These are phyloP conservation scores for Gymnorhina tibicen DNA, from an alignment of 2,113 vertebrate species.

Conservation along the genomic window DNA sequence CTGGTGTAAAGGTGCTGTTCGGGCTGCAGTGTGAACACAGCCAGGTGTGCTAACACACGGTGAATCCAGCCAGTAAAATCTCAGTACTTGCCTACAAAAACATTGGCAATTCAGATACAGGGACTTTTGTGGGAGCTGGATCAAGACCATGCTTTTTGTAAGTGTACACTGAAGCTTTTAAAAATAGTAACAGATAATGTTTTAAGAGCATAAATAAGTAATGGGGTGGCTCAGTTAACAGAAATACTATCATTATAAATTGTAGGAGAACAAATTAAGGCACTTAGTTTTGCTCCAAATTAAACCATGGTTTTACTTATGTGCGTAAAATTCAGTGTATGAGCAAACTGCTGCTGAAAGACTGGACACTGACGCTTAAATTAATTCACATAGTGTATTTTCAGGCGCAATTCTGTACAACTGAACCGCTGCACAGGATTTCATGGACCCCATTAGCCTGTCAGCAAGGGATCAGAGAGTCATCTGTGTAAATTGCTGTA, in stretches of 20 bases:
- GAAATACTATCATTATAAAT: neutral
- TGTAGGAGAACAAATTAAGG: neutral
- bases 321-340: neutral
- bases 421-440: neutral
- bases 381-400: neutral
- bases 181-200: neutral
- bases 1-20: neutral
- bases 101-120: neutral
- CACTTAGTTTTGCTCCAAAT: neutral
- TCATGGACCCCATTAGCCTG: neutral
- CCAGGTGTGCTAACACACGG: neutral
- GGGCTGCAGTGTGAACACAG: neutral
- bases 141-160: neutral
- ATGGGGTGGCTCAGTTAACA: neutral
- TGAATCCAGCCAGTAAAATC: neutral
- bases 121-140: neutral
- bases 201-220: conserved; percentile 7
- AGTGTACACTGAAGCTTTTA: neutral
- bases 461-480: neutral
- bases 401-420: neutral
- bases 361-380: neutral
- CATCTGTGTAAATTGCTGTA: neutral
- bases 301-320: neutral
- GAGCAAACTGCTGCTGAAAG: neutral
- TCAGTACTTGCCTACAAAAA: neutral